Evolutionary conservation across 2,113 vertebrate genomes (phyloP), one percentile per base, ranked within the genome.

Genomic region (Probosciger aterrimus): DNA sequence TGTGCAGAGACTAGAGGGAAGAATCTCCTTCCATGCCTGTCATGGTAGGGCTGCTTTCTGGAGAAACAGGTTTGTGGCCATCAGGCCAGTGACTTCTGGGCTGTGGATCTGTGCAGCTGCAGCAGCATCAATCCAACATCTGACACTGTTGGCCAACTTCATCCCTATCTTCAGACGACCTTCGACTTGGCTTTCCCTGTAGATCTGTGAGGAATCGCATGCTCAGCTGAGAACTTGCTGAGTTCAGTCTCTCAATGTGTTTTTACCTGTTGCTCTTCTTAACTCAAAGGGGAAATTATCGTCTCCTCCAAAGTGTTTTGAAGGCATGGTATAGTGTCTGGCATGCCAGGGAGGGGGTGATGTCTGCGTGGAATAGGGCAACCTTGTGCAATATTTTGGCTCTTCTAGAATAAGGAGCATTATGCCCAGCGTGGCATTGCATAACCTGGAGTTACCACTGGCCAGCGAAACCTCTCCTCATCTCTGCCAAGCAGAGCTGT

Each of bases 381-480:
- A 91, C 83, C 88, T 95, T 97, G 89, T 95, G 94, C 86, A 95
- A 49, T 88, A 19, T 87, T 95, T 95, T 96, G 95, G 83, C 95
- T 91, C 65, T 47, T 41, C 70, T 76, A 89, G 78, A 95, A 96
- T 95, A 68, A 87, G 91, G 52, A 96, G 33, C 77, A 85, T 97
- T 96, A 79, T 97, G 80, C 77, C 65, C 6, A 0, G 30, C 6
- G 0, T 70, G 27, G 19, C 65, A 30, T 91, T 93, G 93, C 95
- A 65, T 91, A 92, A 97, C 10, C 2, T 73, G 69, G 60, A 78
- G 37, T 60, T 88, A 68, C 39, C 60, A 47, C 33, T 50, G 55
- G 73, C 79, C 64, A 68, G 46, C 68, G 64, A 70, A 86, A 70
- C 27, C 62, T 74, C 25, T 89, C 19, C 53, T 92, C 60, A 28